Percentiles rank a stretch among this genome's conserved stretches.
phyloP scores from a whole-genome alignment of 2,888 invertebrate species.

The Lamproptera curius region DNA sequence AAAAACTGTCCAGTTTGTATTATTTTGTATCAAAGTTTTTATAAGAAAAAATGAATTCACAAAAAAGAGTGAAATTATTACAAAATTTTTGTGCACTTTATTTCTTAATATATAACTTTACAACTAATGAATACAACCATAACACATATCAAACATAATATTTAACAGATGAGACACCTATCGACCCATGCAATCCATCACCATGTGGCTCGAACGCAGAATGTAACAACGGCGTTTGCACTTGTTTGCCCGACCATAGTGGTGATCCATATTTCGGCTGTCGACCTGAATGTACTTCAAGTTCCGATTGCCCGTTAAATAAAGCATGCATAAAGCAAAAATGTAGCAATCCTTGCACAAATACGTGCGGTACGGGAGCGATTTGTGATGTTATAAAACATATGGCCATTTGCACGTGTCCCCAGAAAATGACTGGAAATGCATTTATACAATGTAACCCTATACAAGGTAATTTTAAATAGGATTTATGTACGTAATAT shows the following conservation, averaged over 20 bases:
- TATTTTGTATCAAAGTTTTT: too few relatives aligned
- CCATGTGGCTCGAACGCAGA: conserved; percentile 82
- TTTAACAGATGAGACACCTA: conserved; percentile 43
- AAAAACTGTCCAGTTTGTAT: too few relatives aligned
- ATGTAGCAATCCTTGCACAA: conserved; percentile 85
- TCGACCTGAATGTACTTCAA: conserved; percentile 85
- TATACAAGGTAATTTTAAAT: conserved; percentile 60
- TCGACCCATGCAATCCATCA: conserved; percentile 80
- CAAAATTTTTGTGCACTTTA: too few relatives aligned
- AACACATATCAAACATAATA: conserved; percentile 4
- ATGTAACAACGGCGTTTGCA: conserved; percentile 79
- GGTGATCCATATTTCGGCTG: conserved; percentile 85
- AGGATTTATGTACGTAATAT: background rate
- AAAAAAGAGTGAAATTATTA: too few relatives aligned
- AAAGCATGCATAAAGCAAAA: conserved; percentile 84
- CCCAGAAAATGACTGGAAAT: conserved; percentile 83
- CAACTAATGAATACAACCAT: too few relatives aligned
- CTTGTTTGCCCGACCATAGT: conserved; percentile 78
- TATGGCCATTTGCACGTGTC: conserved; percentile 87
- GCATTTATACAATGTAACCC: conserved; percentile 83
- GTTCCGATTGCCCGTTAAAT: conserved; percentile 83
- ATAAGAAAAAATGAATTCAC: too few relatives aligned
- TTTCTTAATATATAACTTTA: too few relatives aligned
- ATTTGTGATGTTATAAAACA: conserved; percentile 86
- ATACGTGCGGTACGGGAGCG: conserved; percentile 86